phyloP scores from a whole-genome alignment of 2,888 invertebrate genomes.

The Ectemnius lituratus region DNA sequence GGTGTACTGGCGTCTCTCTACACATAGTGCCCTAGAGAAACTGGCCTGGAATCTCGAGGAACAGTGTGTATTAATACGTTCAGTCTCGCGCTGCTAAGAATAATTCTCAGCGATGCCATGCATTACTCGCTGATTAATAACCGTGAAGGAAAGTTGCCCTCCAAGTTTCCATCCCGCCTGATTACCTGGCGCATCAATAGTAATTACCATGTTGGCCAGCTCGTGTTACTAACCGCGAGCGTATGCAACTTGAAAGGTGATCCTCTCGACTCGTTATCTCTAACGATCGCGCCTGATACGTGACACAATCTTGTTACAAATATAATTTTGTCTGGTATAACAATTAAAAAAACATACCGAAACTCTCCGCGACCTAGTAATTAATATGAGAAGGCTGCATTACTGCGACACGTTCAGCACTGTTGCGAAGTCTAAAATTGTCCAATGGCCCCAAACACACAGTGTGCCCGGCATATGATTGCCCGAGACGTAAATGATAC shows the following conservation, averaged over 20 bases:
- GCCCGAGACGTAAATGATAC: constrained; percentile 41
- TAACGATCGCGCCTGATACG: no score
- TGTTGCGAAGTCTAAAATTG: constrained; percentile 46
- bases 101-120: not conserved
- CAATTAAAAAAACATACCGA: no score
- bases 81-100: not conserved
- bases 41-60: not conserved
- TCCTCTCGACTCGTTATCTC: no score
- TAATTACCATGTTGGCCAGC: no score
- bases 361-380: no score
- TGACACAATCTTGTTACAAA: no score
- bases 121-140: not conserved
- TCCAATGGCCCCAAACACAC: constrained; percentile 23
- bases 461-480: constrained; percentile 23
- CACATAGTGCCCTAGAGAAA: no score
- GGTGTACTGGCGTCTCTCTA: no score
- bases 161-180: not conserved
- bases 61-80: not conserved
- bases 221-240: no score
- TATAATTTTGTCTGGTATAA: no score
- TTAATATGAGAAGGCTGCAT: constrained; percentile 7
- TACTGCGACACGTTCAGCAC: constrained; percentile 10
- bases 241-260: no score
- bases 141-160: not conserved
- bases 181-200: not conserved